Base-by-base conservation (phyloP, 1,140 invertebrate genomes). In the Hesperophylax magnus region DNA sequence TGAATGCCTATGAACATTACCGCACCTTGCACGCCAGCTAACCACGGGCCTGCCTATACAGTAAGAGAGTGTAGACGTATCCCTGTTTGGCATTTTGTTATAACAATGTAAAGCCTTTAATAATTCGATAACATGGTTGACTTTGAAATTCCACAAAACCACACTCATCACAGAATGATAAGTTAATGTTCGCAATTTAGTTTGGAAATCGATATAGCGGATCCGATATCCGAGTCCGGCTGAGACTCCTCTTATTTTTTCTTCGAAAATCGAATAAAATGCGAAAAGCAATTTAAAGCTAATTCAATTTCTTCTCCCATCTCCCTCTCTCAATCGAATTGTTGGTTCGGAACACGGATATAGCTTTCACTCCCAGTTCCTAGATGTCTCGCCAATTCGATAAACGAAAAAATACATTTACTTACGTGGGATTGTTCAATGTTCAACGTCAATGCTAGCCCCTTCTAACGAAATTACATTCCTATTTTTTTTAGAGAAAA, bases 231-330 rank as follows among this genome's bases (percentile, higher is more conserved):
- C 39, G 39, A 47, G 63, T 9, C 27, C 22, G 17, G 31, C 34
- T n/a, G 63, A 67, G 22, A n/a, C 31, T 67, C 17, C 63, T 67
- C 58, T 27, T 31, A 67, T 67, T 71, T 71, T 71, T 71, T 47
- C 39, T 65, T 24, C 18, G 61, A 65, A 65, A 65, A 71, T 71
- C 39, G 18, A 71, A 71, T 71, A 52, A 71, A 20, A 71, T 47
- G 67, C 18, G 67, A 71, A 52, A 71, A 71, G 67, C 67, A 71
- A 71, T 71, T 71, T 71, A 47, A 71, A 71, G 39, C 67, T 71
- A 52, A 71, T 71, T 52, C 67, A 47, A 52, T 71, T 71, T 22
- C 15, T 47, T 52, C 39, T 52, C 39, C 67, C 67, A 71, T 71
- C 67, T 52, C 67, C n/a, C 18, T 71, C 67, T 39, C 18, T 71